phyloP scores from a whole-genome alignment of 2,113 vertebrate genomes.

The Pogonocichla stellata region DNA sequence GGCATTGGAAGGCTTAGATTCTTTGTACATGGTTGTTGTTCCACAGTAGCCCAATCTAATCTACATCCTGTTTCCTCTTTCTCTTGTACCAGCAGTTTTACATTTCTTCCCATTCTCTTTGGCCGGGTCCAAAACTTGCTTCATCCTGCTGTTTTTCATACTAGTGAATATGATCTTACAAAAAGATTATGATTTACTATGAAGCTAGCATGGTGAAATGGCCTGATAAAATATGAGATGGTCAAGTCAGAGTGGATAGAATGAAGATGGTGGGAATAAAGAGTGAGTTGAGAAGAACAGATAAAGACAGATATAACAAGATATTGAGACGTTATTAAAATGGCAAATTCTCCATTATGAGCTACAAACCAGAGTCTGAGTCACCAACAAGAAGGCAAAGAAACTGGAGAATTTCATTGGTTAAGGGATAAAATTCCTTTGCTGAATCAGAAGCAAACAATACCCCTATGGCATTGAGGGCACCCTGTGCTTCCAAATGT shows the following conservation, averaged over 20 bases:
- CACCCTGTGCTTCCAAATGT: background rate
- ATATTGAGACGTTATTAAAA: background rate
- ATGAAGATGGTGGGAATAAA: background rate
- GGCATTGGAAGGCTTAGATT: background rate
- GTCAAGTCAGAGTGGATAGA: background rate
- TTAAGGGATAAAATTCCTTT: background rate
- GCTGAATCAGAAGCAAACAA: background rate
- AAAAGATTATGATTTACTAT: background rate
- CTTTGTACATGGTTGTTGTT: background rate
- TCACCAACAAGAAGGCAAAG: background rate
- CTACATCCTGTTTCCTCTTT: background rate
- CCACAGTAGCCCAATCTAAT: background rate
- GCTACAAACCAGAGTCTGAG: background rate
- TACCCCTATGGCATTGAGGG: background rate
- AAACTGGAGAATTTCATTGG: background rate
- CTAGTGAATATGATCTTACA: background rate
- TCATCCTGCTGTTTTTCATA: background rate
- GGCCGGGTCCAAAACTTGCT: background rate
- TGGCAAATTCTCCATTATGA: background rate
- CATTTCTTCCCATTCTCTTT: background rate
- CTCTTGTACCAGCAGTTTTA: background rate
- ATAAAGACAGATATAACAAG: background rate
- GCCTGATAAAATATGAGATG: background rate
- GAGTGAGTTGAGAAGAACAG: background rate
- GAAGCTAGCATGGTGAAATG: background rate